These are phyloP conservation scores for Stenotaenia linearis DNA, from an alignment of 2,888 invertebrate genomes.

Conservation along the genomic window DNA sequence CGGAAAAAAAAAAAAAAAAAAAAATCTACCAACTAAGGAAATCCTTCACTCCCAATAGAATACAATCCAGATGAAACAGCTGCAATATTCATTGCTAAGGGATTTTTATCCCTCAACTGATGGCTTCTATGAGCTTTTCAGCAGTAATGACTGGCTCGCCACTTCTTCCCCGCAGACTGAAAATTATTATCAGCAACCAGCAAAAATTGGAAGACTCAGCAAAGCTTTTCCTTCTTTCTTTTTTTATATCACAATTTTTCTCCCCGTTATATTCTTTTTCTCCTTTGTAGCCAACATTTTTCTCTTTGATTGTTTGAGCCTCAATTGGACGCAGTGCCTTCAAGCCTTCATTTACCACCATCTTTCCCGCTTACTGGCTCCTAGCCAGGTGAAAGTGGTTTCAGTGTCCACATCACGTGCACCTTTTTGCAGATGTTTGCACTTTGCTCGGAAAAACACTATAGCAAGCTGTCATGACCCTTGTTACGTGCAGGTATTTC, in stretches of 20 bases:
- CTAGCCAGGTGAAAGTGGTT: not conserved
- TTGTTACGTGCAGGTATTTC: slow-evolving; percentile 15
- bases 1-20: not conserved
- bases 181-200: slow-evolving; percentile 16
- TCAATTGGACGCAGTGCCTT: not conserved
- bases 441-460: not conserved
- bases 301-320: slow-evolving; percentile 3
- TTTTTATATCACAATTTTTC: not conserved
- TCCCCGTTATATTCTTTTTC: not conserved
- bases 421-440: slow-evolving; percentile 26
- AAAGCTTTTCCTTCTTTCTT: not conserved
- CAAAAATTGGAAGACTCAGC: slow-evolving; percentile 22
- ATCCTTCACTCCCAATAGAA: slow-evolving; percentile 19
- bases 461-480: slow-evolving; percentile 3
- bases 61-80: not conserved
- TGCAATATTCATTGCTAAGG: slow-evolving; percentile 19
- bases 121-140: not conserved
- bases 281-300: not conserved
- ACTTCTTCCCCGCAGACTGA: not conserved
- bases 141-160: not conserved
- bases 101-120: not conserved
- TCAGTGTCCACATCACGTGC: slow-evolving; percentile 7
- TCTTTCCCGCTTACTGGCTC: not conserved
- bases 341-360: slow-evolving; percentile 10
- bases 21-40: not conserved